phyloP scores from a whole-genome alignment of 1,140 invertebrate genomes.

The Sitobion miscanthi region DNA sequence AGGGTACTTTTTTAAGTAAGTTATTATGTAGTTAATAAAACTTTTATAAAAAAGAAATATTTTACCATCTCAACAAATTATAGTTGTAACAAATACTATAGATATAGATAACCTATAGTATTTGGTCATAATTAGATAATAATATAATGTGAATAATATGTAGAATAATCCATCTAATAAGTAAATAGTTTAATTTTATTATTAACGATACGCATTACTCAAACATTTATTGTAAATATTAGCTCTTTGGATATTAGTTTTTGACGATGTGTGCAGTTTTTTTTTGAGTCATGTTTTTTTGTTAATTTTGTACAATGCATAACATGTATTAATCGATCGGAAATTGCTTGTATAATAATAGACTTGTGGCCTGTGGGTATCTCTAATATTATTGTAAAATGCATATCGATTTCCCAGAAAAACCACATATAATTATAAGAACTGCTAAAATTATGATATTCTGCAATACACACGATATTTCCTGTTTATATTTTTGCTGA shows the following conservation, averaged over 20 bases:
- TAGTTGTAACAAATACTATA: too few relatives aligned
- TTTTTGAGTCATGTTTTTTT: background rate
- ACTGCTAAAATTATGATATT: background rate
- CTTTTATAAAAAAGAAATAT: too few relatives aligned
- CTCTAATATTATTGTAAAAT: background rate
- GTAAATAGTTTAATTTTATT: background rate
- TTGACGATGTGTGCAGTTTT: background rate
- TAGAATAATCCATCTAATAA: background rate
- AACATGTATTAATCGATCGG: background rate
- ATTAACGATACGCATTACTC: background rate
- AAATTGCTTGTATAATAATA: background rate
- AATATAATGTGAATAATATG: background rate
- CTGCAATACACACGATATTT: background rate
- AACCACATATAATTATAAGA: background rate
- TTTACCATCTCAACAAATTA: too few relatives aligned
- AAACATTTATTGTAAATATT: background rate
- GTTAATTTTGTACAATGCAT: background rate
- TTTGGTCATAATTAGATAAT: too few relatives aligned
- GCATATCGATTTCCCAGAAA: background rate
- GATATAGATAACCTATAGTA: too few relatives aligned
- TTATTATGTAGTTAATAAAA: too few relatives aligned
- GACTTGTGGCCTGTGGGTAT: too few relatives aligned
- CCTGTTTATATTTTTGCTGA: background rate
- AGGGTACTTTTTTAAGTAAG: too few relatives aligned
- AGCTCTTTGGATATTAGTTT: background rate